Conservation (phyloP, 2,888 invertebrate genomes). For the Amblyteles armatorius region DNA sequence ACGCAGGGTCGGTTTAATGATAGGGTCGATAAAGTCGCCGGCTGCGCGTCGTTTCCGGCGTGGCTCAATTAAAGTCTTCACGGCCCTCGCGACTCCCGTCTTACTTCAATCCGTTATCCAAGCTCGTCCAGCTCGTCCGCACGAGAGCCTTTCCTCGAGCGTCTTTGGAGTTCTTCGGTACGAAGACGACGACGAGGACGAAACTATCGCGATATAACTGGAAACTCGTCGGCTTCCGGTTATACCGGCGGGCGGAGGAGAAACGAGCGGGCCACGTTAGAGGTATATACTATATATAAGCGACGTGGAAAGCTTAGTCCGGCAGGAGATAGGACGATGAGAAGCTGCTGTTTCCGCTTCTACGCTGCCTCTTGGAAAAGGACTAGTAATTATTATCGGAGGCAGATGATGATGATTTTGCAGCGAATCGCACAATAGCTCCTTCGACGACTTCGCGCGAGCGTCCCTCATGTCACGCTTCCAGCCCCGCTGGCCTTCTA, state of each 20-base stretch:
- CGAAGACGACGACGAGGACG: slow-evolving; percentile 41
- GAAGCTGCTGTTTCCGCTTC: slow-evolving; percentile 37
- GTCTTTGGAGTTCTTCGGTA: slow-evolving; percentile 57
- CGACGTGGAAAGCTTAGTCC: slow-evolving; percentile 30
- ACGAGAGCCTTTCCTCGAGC: slow-evolving; percentile 49
- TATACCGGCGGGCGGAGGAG: slow-evolving; percentile 40
- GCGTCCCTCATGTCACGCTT: background rate
- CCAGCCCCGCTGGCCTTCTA: background rate
- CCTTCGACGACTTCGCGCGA: slow-evolving; percentile 27
- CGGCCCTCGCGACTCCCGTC: slow-evolving; percentile 46
- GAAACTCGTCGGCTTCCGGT: slow-evolving; percentile 54
- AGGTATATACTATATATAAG: slow-evolving; percentile 38
- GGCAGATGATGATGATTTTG: slow-evolving; percentile 40
- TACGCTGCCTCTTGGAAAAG: slow-evolving; percentile 20
- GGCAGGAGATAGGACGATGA: slow-evolving; percentile 37
- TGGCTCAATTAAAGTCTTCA: slow-evolving; percentile 77
- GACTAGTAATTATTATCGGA: slow-evolving; percentile 42
- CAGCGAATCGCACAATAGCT: slow-evolving; percentile 46
- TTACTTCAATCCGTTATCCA: slow-evolving; percentile 58
- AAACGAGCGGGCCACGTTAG: slow-evolving; percentile 49
- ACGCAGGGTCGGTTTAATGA: slow-evolving; percentile 74
- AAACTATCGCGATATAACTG: slow-evolving; percentile 64
- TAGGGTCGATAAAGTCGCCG: slow-evolving; percentile 78
- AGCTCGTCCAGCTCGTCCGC: slow-evolving; percentile 46
- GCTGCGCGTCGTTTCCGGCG: slow-evolving; percentile 72